phyloP scores from a whole-genome alignment of 1,140 invertebrate genomes.

The Trichoplusia ni region DNA sequence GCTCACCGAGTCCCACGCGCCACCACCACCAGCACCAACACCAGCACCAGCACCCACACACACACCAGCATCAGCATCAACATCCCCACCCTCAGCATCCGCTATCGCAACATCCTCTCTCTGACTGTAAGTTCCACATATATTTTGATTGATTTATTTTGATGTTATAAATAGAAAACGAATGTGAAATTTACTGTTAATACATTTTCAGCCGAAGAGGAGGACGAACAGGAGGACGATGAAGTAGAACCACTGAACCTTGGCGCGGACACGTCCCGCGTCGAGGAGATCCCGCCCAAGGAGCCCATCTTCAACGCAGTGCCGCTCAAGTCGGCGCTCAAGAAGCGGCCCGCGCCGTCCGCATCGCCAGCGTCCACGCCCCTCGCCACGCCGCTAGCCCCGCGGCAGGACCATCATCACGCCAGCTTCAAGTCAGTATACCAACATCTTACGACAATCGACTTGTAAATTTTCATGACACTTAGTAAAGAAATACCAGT shows the following conservation, averaged over 20 bases:
- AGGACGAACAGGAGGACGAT: constrained; percentile 83
- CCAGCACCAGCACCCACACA: constrained; percentile 50
- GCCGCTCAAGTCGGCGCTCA: constrained; percentile 95
- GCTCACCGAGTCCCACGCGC: constrained; percentile 91
- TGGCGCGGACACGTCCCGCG: constrained; percentile 88
- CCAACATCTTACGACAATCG: not conserved
- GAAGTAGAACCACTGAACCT: constrained; percentile 80
- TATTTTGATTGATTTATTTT: not conserved
- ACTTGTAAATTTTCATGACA: not conserved
- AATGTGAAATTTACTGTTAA: not conserved
- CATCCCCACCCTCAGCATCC: constrained; percentile 45
- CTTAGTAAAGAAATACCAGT: not conserved
- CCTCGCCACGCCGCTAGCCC: constrained; percentile 90
- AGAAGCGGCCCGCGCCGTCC: constrained; percentile 87
- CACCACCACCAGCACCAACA: constrained; percentile 65
- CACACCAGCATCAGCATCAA: constrained; percentile 58
- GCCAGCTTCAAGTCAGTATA: constrained; percentile 83
- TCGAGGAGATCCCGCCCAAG: constrained; percentile 95
- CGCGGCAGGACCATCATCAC: constrained; percentile 86
- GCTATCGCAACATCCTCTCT: constrained; percentile 68
- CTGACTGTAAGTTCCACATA: constrained; percentile 70
- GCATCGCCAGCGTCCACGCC: constrained; percentile 84
- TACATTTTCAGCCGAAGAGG: constrained; percentile 61
- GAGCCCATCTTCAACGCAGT: constrained; percentile 93
- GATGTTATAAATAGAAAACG: not conserved